A percentile compares a stretch with the other conserved stretches of the same genome.
Conservation (phyloP, 2,797 vertebrate species). For the Eutrigla gurnardus region DNA sequence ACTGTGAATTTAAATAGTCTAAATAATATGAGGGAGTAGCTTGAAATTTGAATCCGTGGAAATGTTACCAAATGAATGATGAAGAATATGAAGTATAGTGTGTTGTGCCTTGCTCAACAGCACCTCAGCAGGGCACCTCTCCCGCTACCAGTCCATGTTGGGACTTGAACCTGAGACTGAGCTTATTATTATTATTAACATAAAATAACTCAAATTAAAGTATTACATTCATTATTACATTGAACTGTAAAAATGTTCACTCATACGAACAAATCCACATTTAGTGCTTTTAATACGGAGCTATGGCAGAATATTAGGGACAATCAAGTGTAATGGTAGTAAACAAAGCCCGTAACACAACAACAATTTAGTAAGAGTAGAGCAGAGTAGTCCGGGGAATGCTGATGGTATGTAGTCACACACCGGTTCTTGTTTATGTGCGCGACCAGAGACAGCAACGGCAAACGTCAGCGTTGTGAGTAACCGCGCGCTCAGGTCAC, state of each 20-base stretch:
- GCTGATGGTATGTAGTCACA: conserved; percentile 29
- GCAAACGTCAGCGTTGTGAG: conserved; percentile 38
- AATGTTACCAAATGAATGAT: not conserved
- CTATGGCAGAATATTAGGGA: not conserved
- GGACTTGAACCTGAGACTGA: not conserved
- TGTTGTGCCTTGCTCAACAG: no score
- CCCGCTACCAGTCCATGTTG: not conserved
- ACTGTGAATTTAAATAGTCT: not conserved
- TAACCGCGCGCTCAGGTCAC: conserved; percentile 33
- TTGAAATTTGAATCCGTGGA: not conserved
- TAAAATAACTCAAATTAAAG: not conserved
- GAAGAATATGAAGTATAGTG: not conserved
- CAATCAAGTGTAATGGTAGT: not conserved
- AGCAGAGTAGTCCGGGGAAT: not conserved
- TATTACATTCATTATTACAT: not conserved
- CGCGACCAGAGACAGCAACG: conserved; percentile 21
- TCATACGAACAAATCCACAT: not conserved
- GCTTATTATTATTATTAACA: not conserved
- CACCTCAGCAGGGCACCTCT: no score
- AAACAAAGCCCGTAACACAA: not conserved
- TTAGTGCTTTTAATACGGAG: not conserved
- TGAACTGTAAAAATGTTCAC: not conserved
- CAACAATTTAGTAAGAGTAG: not conserved
- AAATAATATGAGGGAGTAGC: not conserved
- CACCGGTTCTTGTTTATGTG: conserved; percentile 19